Evolutionary conservation across 2,797 vertebrate genomes (phyloP), one percentile per base, ranked within the genome.

Genomic region (Centroberyx gerrardi): DNA sequence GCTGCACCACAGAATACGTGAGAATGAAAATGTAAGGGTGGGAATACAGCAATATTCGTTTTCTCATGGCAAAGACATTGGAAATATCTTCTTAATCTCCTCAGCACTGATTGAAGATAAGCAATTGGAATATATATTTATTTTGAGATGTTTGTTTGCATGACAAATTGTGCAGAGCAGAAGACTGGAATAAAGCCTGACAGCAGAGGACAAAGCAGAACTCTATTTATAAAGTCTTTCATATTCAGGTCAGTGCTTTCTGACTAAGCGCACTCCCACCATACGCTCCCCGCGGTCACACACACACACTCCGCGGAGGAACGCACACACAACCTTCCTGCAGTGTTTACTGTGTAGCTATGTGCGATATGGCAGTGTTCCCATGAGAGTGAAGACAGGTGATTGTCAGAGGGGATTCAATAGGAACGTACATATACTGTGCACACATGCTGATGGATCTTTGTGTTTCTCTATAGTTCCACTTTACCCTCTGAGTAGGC

Each of bases 161-260:
- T 67, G 54, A 70, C 56, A 62, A 77, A 80, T 84, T 85, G 86
- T 85, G 88, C 87, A 88, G 65, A 68, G 74, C 52, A 48, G 18
- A 85, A 64, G 62, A 59, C 63, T 83, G 81, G 81, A 85, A 89
- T 78, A 83, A 84, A 77, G 38, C 63, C 72, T 72, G 81, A 87
- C 83, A 74, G 78, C 74, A 78, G 85, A 70, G 82, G 90, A 88
- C 86, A 74, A 63, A 59, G 44, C 71, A 80, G 61, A 81, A 65
- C 52, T 93, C 94, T 95, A 95, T 96, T 95, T 95, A 94, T 95
- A 94, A 88, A 90, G 74, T 76, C 82, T 78, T 90, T 88, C 84
- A 83, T 76, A 93, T 95, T 85, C 92, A 92, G 93, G 93, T 94
- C 93, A 93, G 87, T 90, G 90, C 74, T 90, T 93, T 87, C 87